phyloP scores from a whole-genome alignment of 2,797 vertebrate species.

The Cirrhinus mrigala region DNA sequence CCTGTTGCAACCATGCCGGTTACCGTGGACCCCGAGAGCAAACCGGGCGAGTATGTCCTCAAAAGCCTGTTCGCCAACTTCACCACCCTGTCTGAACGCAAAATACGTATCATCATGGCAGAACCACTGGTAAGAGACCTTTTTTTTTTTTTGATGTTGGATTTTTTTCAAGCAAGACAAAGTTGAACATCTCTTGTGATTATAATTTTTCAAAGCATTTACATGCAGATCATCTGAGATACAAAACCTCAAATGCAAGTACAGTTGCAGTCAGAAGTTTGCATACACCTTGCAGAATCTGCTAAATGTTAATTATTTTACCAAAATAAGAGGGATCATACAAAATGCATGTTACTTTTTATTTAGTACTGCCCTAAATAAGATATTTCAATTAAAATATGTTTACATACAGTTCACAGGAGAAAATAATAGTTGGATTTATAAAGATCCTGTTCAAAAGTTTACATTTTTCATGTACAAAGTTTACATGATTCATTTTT shows the following conservation, averaged over 20 bases:
- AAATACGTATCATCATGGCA: conserved; percentile 98
- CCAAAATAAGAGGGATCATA: too few relatives aligned
- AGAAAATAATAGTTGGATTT: too few relatives aligned
- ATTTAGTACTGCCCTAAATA: too few relatives aligned
- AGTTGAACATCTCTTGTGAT: not conserved
- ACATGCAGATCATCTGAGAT: not conserved
- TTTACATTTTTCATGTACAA: too few relatives aligned
- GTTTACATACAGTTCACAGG: too few relatives aligned
- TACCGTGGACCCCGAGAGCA: conserved; percentile 94
- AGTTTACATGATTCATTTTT: too few relatives aligned
- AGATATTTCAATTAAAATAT: too few relatives aligned
- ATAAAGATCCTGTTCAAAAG: too few relatives aligned
- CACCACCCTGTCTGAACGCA: conserved; percentile 90
- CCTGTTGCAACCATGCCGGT: conserved; percentile 91
- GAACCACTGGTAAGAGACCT: conserved; percentile 91
- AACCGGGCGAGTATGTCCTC: conserved; percentile 95
- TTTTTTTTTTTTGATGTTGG: not conserved
- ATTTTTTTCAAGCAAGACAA: not conserved
- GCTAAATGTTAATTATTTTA: too few relatives aligned
- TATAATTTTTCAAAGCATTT: not conserved
- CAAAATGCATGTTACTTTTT: too few relatives aligned
- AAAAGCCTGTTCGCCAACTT: conserved; percentile 98
- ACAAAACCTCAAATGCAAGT: not conserved
- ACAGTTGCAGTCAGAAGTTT: too few relatives aligned
- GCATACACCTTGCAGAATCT: too few relatives aligned